Conservation (phyloP, 2,113 vertebrate species). For the Spheniscus mendiculus region DNA sequence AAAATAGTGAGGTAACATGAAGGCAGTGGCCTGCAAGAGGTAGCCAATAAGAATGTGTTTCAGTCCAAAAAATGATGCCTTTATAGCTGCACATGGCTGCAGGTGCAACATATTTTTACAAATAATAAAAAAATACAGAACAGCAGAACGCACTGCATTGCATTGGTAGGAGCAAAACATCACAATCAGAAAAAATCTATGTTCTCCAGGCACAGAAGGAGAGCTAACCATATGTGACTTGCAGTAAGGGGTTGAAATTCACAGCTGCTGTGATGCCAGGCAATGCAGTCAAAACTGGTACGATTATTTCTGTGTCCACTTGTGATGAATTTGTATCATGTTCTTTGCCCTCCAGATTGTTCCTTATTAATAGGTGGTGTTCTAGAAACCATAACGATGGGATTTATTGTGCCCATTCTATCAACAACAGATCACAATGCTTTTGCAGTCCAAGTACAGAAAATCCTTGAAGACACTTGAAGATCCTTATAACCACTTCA, state of each 20-base stretch:
- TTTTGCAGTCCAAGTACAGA: neutral
- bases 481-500: neutral
- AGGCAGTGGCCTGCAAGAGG: neutral
- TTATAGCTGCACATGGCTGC: neutral
- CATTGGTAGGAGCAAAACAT: neutral
- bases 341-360: neutral
- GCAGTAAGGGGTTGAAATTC: neutral
- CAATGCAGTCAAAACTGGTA: rapidly evolving
- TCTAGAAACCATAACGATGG: neutral
- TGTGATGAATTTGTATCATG: neutral
- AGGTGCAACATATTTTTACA: neutral
- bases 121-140: neutral
- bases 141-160: neutral
- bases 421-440: neutral
- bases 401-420: neutral
- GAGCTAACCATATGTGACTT: neutral
- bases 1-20: neutral
- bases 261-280: neutral
- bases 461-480: constrained; percentile 1
- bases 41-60: neutral
- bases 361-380: neutral
- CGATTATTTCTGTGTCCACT: neutral
- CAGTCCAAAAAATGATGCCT: neutral
- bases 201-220: neutral
- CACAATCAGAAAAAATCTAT: neutral